A percentile compares a stretch with the other conserved stretches of the same genome.
These are phyloP conservation scores for Ianthella basta DNA, from an alignment of 37 sponge, comb jelly and placozoan species.

Conservation along the genomic window DNA sequence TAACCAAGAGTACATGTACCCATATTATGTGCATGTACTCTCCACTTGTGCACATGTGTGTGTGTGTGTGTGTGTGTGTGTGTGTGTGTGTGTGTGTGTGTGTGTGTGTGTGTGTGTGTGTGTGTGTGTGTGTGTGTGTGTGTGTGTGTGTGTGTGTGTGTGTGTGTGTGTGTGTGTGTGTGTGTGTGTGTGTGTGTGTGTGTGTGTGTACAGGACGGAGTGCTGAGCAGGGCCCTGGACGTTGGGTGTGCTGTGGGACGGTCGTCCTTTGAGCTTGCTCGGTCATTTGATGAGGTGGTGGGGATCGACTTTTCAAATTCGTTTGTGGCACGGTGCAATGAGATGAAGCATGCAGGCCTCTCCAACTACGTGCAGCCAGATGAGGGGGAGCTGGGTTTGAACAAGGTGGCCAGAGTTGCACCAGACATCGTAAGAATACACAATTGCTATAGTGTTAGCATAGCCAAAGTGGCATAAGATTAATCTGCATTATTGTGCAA, in stretches of 20 bases:
- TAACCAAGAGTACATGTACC: no score
- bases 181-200: not conserved
- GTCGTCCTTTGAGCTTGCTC: slow-evolving; percentile 84
- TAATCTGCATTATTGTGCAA: no score
- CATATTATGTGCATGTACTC: not conserved
- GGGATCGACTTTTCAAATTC: slow-evolving; percentile 82
- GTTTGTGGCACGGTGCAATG: slow-evolving; percentile 73
- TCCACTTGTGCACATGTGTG: slow-evolving; percentile 17
- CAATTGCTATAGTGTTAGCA: no score
- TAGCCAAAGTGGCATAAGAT: no score
- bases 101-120: slow-evolving; percentile 29
- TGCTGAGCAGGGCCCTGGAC: slow-evolving; percentile 76
- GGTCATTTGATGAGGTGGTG: slow-evolving; percentile 73
- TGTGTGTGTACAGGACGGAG: slow-evolving; percentile 43
- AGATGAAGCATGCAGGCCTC: slow-evolving; percentile 66
- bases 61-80: slow-evolving; percentile 22
- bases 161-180: not conserved
- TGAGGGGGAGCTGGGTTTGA: slow-evolving; percentile 73
- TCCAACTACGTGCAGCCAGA: slow-evolving; percentile 41
- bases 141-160: not conserved
- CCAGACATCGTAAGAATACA: slow-evolving; percentile 60
- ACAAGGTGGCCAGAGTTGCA: slow-evolving; percentile 51
- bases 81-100: not conserved
- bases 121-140: slow-evolving; percentile 22
- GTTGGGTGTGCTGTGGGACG: slow-evolving; percentile 92